Base-by-base conservation (phyloP, 2,113 vertebrate species). In the Lepus europaeus region DNA sequence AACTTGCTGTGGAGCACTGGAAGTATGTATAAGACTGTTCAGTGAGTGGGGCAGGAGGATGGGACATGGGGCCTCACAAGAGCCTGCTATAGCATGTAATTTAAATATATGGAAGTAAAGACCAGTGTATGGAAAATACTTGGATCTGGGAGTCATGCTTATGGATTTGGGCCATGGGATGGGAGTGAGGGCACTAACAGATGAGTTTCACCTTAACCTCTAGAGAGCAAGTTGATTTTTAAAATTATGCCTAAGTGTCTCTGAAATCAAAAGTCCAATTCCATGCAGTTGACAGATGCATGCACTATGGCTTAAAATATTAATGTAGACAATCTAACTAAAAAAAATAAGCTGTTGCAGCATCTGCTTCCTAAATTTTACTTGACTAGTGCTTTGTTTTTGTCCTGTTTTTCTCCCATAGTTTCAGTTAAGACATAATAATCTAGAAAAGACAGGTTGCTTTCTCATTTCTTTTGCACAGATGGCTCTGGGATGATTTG, bases 401-500 rank as follows among this genome's bases (percentile, higher is more conserved):
- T 86, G 31, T 78, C 36, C 56, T 80, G 4, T 79, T 91, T 96
- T 97, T 84, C n/a, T 91, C 11, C 23, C 64, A 56, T 64, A 81
- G 63, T 66, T 93, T 91, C 27, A 64, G 20, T 72, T 74, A 3
- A 94, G n/a, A 69, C 27, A 49, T 59, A 85, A 73, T 69, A 90
- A 84, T 59, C 4, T 77, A 49, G 29, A 81, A 91, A 91, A 53
- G 20, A 84, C 33, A 93, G 39, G 51, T 68, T 82, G 23, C 9
- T 90, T 84, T 73, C 49, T 49, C 17, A 59, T 89, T 95, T 89
- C 31, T 53, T 87, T 87, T 85, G 68, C 95, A 87, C 95, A 96
- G 93, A 97, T 92, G 87, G 88, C 49, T 89, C 45, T 84, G 29
- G 39, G n/a, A 89, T 87, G 56, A 91, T 84, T 81, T 96, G 89